Conservation (phyloP, 2,888 invertebrate genomes). For the Oscheius sp. region DNA sequence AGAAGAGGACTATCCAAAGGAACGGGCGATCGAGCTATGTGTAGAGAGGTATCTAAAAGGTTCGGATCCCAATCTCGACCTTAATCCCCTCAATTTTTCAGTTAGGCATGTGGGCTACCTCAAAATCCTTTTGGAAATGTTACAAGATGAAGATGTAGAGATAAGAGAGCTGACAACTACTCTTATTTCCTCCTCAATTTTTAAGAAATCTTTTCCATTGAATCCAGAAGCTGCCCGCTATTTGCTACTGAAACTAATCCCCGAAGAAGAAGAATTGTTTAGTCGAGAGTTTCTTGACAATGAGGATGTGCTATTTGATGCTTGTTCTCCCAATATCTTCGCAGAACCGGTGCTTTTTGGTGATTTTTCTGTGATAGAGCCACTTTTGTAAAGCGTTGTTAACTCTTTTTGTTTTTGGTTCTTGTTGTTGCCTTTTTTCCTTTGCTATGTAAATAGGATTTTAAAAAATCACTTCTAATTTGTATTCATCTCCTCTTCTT, state of each 20-base stretch:
- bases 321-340: slow-evolving; percentile 48
- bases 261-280: not conserved
- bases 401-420: too few species aligned
- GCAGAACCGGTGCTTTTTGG: slow-evolving; percentile 43
- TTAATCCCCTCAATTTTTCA: not conserved
- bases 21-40: slow-evolving; percentile 7
- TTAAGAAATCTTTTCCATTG: not conserved
- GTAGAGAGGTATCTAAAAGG: not conserved
- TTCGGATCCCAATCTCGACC: not conserved
- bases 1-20: slow-evolving; percentile 18
- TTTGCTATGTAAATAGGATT: too few species aligned
- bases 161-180: slow-evolving; percentile 34
- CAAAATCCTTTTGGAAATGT: slow-evolving; percentile 30
- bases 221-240: slow-evolving; percentile 16
- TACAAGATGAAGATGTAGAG: slow-evolving; percentile 36
- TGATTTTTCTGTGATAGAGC: too few species aligned
- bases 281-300: not conserved
- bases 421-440: too few species aligned
- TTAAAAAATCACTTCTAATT: too few species aligned
- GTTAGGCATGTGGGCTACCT: slow-evolving; percentile 23
- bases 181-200: not conserved
- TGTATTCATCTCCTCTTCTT: too few species aligned
- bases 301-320: slow-evolving; percentile 47
- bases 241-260: not conserved
- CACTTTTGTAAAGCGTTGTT: too few species aligned